Evolutionary conservation across 2,888 invertebrate genomes (phyloP), one percentile per base, ranked within the genome.

Genomic region (Nomada ruficornis): DNA sequence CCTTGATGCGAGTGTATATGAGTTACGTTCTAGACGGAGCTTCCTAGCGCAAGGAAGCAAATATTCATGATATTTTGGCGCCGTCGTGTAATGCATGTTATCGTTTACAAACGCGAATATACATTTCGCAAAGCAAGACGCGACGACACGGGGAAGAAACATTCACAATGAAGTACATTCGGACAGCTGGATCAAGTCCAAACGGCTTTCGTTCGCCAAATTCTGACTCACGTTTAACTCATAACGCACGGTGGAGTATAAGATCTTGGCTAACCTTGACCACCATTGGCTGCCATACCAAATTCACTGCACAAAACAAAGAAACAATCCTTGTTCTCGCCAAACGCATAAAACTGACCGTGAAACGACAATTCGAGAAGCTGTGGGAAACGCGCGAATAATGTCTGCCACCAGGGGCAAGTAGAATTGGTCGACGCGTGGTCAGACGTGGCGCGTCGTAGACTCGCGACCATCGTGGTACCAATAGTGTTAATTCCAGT

Each of bases 161-260:
- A 36, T 71, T 77, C 52, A 60, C 62, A 23, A 36, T 63, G 71
- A 79, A 82, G 82, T 79, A 67, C 67, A 62, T 75, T 65, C 47
- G 76, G 73, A 59, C 77, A 29, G 18, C 65, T 89, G 87, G 82
- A 87, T 60, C 10, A 7, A 11, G 26, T 89, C 81, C 87, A 87
- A 82, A 73, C 77, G 71, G 74, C 36, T 75, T 85, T 83, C 73
- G 57, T 77, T 80, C 60, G 83, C 74, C 78, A 85, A 87, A 84
- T 83, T 84, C 67, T 84, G 79, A 87, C 83, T 82, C 82, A 84
- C 59, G 67, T 69, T 67, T 81, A 70, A 36, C 73, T 36, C 62
- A 11, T 59, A 75, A 75, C 55, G 52, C 74, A 69, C 57, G 44
- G 65, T 44, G n/a, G 15, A 44, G 29, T 64, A 7, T 7, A 29